phyloP scores from a whole-genome alignment of 2,797 vertebrate genomes.

The Ptychobarbus kaznakovi region DNA sequence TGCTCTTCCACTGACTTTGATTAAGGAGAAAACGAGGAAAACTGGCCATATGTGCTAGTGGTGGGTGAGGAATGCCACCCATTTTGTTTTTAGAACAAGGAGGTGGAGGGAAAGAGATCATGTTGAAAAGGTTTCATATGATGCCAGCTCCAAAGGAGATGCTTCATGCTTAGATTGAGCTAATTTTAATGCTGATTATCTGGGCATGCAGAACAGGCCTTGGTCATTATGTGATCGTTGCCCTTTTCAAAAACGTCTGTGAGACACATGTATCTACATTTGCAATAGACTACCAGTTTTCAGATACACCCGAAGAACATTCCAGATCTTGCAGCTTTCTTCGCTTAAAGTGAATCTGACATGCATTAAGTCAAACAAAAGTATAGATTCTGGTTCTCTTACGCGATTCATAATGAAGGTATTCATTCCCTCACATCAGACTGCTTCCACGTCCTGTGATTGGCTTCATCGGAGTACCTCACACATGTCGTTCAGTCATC shows the following conservation, averaged over 20 bases:
- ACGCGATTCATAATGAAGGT: background rate
- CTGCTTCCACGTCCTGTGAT: conserved; percentile 15
- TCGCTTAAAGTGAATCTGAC: conserved; percentile 49
- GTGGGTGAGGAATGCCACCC: conserved; percentile 43
- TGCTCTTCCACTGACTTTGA: conserved; percentile 35
- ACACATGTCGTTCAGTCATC: conserved; percentile 28
- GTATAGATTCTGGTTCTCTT: conserved; percentile 41
- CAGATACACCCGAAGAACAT: conserved; percentile 31
- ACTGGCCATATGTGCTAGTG: conserved; percentile 34
- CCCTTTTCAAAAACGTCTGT: background rate
- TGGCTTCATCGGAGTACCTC: conserved; percentile 41
- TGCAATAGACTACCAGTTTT: conserved; percentile 45
- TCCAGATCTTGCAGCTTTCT: conserved; percentile 37
- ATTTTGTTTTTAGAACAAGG: conserved; percentile 44
- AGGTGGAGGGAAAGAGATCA: conserved; percentile 7
- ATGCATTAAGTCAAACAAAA: conserved; percentile 55
- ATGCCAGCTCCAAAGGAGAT: conserved; percentile 38
- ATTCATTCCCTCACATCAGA: conserved; percentile 1
- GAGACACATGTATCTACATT: conserved; percentile 44
- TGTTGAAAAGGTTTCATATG: conserved; percentile 45
- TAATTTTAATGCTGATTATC: conserved; percentile 51
- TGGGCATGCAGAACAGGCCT: conserved; percentile 28
- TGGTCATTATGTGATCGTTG: conserved; percentile 35
- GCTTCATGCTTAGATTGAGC: conserved; percentile 50
- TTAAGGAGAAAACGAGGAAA: conserved; percentile 37